Percentiles rank a stretch among this genome's conserved stretches.
Conservation (phyloP, 2,888 invertebrate genomes). For the Morinoia aosen region DNA sequence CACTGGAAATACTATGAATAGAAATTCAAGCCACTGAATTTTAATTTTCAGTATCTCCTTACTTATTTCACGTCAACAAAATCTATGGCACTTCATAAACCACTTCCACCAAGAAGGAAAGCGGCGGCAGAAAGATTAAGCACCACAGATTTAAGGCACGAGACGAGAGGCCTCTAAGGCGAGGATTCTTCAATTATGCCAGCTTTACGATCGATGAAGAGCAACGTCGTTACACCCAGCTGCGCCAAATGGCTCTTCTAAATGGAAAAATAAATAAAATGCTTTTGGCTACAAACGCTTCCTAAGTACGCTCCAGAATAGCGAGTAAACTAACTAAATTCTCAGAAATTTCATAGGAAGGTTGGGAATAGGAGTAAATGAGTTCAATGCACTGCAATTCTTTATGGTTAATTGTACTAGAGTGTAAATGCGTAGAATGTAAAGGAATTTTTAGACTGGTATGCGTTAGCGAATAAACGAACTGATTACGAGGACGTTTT, state of each 20-base stretch:
- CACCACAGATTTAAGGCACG: slow-evolving; percentile 3
- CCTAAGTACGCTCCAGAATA: background rate
- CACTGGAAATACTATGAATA: background rate
- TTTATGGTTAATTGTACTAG: too few species aligned
- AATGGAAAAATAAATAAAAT: background rate
- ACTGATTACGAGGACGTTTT: too few species aligned
- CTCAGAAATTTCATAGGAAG: background rate
- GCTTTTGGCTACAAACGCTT: background rate
- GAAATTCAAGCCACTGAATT: background rate
- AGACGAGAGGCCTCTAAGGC: background rate
- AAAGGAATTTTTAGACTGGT: too few species aligned
- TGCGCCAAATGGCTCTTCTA: background rate
- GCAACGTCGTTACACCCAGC: background rate
- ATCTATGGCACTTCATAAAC: background rate
- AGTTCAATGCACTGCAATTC: too few species aligned
- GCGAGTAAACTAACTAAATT: background rate
- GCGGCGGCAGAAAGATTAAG: slow-evolving; percentile 12
- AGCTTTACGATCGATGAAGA: background rate
- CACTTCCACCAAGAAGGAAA: background rate
- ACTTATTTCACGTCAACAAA: background rate
- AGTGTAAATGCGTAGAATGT: too few species aligned
- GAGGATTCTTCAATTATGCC: background rate
- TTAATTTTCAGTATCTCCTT: background rate
- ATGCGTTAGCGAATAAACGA: too few species aligned
- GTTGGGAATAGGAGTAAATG: too few species aligned